These are phyloP conservation scores for Pyrochroa serraticornis DNA, from an alignment of 2,888 invertebrate genomes.

Conservation along the genomic window DNA sequence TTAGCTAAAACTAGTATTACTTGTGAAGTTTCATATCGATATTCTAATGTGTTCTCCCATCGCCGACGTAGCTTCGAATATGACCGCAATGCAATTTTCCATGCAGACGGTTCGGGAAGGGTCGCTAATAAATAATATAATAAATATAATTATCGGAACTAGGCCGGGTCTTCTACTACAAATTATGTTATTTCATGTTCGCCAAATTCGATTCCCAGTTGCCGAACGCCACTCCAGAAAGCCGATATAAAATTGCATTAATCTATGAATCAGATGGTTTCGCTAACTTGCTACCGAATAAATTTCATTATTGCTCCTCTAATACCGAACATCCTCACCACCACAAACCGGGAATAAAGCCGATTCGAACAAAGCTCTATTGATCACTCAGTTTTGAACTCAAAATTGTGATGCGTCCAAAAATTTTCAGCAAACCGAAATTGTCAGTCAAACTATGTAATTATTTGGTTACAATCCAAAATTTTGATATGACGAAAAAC, in stretches of 20 bases:
- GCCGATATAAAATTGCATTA: constrained; percentile 44
- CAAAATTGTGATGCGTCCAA: too few species aligned
- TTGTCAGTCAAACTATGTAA: too few species aligned
- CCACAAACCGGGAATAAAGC: background rate
- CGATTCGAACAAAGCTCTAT: too few species aligned
- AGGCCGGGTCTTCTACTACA: constrained; percentile 38
- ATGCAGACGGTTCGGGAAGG: constrained; percentile 14
- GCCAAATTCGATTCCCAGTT: constrained; percentile 48
- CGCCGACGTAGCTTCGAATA: constrained; percentile 18
- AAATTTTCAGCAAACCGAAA: too few species aligned
- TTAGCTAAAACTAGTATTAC: constrained; percentile 41
- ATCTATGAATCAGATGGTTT: constrained; percentile 18
- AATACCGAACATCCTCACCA: background rate
- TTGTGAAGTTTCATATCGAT: constrained; percentile 41
- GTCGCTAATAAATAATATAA: constrained; percentile 44
- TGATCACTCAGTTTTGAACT: too few species aligned
- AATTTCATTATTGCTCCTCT: constrained; percentile 1
- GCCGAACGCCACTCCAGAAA: constrained; percentile 43
- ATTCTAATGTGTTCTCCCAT: constrained; percentile 35
- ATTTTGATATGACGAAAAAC: too few species aligned
- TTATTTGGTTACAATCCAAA: too few species aligned
- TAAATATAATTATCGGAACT: constrained; percentile 46
- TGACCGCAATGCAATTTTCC: constrained; percentile 32
- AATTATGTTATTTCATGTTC: constrained; percentile 49
- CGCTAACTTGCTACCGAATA: constrained; percentile 5